A percentile compares a stretch with the other conserved stretches of the same genome.
phyloP scores from a whole-genome alignment of 2,797 vertebrate genomes.

The Crocidura indochinensis region DNA sequence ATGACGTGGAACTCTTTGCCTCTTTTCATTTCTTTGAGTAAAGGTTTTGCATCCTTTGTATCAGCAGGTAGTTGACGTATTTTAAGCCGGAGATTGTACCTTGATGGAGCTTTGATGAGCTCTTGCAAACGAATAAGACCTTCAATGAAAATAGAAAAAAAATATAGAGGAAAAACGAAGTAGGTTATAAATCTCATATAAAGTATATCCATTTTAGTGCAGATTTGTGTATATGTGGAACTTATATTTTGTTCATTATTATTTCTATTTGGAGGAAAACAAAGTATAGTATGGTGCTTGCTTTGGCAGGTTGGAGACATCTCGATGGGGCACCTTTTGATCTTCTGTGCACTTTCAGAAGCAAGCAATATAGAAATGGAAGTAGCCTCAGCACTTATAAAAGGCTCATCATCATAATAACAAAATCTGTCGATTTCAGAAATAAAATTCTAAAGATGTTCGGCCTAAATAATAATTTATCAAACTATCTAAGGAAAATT shows the following conservation, averaged over 20 bases:
- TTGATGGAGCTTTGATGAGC: conserved; percentile 98
- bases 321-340: no score
- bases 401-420: not conserved
- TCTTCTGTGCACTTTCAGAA: no score
- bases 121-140: conserved; percentile 98
- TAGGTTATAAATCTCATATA: not conserved
- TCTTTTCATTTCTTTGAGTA: conserved; percentile 99
- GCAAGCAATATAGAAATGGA: no score
- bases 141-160: conserved; percentile 86
- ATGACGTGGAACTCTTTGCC: conserved; percentile 99
- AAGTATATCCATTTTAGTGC: not conserved
- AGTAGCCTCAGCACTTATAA: not conserved
- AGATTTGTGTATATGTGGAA: not conserved
- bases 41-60: conserved; percentile 97
- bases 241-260: not conserved
- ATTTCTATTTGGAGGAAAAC: not conserved
- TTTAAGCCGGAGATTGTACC: conserved; percentile 98
- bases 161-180: conserved; percentile 67
- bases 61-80: conserved; percentile 97
- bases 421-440: not conserved
- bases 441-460: not conserved
- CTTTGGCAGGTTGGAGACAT: no score
- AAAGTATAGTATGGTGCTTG: no score
- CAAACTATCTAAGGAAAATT: conserved; percentile 18
- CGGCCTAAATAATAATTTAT: conserved; percentile 24